Base-by-base conservation (phyloP, 2,888 invertebrate genomes). In the Archips crataeganus region DNA sequence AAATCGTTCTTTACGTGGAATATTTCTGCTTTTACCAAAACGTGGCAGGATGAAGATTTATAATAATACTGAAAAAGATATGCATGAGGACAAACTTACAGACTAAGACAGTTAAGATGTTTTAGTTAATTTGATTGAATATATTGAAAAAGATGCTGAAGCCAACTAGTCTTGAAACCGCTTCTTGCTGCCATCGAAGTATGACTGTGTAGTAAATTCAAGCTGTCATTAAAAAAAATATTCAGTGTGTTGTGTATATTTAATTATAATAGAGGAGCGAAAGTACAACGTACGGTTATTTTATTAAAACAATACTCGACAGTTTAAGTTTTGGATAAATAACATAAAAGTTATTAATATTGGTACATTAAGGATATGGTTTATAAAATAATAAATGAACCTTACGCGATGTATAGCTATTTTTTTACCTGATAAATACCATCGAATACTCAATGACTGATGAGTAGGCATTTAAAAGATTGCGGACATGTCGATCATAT, bases 51-150 rank as follows among this genome's bases (percentile, higher is more conserved):
- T 32, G 42, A 45, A 9, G 3, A 32, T 23, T 23, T 42, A 23
- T n/a, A 23, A 47, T 6, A 34, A 34, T 47, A 64, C 49, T 64
- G 64, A 49, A 68, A 73, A 39, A 62, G n/a, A 73, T 57, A 15
- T 63, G 36, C 9, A 39, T 63, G 5, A 63, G 32, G 67, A 73
- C 51, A 68, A 63, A 63, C 68, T 73, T 68, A 73, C 39, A 62
- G n/a, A 42, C 63, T 73, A 63, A 57, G 11, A 36, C 36, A 39
- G 36, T 39, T 39, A 34, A 54, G 15, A 23, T 45, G 42, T 39
- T 42, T 39, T 61, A 54, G n/a, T 49, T 2, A 8, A 54, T 9
- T 54, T 54, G 54, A 23, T 49, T 49, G 5, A 49, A 49, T 49
- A 49, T 49, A 23, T 23, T 23, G 23, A 54, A 54, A 15, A 54